Conservation (phyloP, 53 echinoderm and acorn worm species). For the Apostichopus leukothele region DNA sequence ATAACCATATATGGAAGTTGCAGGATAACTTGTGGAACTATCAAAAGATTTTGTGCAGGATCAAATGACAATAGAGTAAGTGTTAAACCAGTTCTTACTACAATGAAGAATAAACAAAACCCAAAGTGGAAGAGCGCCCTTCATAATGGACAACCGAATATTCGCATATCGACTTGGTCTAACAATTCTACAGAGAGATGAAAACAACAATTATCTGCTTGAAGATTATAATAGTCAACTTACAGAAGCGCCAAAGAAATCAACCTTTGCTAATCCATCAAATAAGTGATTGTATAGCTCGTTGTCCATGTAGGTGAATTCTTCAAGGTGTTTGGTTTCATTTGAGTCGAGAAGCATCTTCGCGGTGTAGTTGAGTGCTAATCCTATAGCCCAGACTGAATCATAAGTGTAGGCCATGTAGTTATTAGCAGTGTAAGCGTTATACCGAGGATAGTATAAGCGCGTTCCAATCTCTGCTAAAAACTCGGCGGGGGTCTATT, state of each 20-base stretch:
- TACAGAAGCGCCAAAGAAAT: conserved; percentile 37
- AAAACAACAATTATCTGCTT: too few species aligned
- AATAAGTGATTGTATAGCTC: conserved; percentile 11
- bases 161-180: too few species aligned
- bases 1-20: too few species aligned
- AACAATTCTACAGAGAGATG: too few species aligned
- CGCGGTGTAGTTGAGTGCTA: not conserved
- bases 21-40: too few species aligned
- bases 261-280: conserved; percentile 7
- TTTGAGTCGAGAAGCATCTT: not conserved
- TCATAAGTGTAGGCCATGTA: conserved; percentile 35
- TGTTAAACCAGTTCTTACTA: too few species aligned
- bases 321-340: conserved; percentile 16
- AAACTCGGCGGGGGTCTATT: conserved; percentile 13
- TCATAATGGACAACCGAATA: too few species aligned
- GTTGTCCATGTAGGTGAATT: conserved; percentile 29
- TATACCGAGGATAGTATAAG: not conserved
- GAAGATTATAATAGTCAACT: not conserved
- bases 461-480: not conserved
- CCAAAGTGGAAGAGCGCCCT: too few species aligned
- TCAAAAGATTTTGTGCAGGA: too few species aligned
- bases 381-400: conserved; percentile 25
- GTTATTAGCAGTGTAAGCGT: not conserved
- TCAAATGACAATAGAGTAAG: too few species aligned
- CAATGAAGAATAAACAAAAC: too few species aligned